Evolutionary conservation across 2,888 invertebrate genomes (phyloP), one percentile per base, ranked within the genome.

Genomic region (Lamellibrachia satsuma): DNA sequence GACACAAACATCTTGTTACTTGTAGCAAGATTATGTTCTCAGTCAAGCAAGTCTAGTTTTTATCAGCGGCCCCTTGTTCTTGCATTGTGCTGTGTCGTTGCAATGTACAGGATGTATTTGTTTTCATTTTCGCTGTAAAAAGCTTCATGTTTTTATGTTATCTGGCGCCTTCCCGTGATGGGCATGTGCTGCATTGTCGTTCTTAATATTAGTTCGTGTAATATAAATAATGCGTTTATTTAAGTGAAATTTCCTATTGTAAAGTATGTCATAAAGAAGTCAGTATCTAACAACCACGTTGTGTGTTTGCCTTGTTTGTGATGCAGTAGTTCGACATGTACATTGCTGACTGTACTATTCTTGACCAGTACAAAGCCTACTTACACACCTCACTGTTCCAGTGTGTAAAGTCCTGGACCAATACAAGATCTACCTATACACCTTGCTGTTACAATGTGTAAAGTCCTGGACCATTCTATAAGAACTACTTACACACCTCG

Each of bases 181-280:
- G 75, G 15, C 75, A 22, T n/a, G 75, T 75, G 75, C 15, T 22
- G 75, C 75, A 22, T 75, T 22, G 75, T 75, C 75, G 75, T 75
- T 75, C 75, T 75, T 75, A 75, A 75, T 75, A 75, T 75, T 75
- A 75, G 75, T 75, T 75, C n/a, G 1, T 75, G 75, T 75, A 75
- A 75, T 75, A 75, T 75, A 75, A 75, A 75, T 75, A 75, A 75
- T n/a, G 75, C 75, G 75, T 75, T 75, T 75, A 75, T 75, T 75
- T 75, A 75, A 75, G 75, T 75, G 75, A 75, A 22, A 75, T 75
- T 75, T 75, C 75, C 75, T 75, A 75, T 75, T 75, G 75, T 75
- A 75, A 75, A 75, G 75, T 75, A 75, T 75, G 75, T 75, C 75
- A 75, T 75, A 75, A 75, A 75, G 22, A 22, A 75, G 75, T 75